A percentile compares a stretch with the other conserved stretches of the same genome.
phyloP scores from a whole-genome alignment of 2,797 vertebrate species.

The Otolemur crassicaudatus region DNA sequence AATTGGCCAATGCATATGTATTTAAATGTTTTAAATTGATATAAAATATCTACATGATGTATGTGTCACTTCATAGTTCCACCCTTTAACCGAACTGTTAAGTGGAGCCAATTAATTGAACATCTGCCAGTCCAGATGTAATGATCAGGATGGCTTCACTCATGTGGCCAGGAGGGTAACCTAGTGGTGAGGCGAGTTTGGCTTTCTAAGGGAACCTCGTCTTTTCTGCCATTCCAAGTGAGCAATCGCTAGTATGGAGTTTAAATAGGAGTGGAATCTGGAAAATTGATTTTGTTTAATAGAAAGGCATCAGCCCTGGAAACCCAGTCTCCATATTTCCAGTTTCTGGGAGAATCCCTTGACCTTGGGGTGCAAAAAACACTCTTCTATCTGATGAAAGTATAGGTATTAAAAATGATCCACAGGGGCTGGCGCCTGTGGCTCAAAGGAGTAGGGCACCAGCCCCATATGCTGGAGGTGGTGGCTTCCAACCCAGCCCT shows the following conservation, averaged over 20 bases:
- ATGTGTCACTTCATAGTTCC: not conserved
- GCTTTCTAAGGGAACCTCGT: not conserved
- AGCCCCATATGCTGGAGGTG: too few species aligned
- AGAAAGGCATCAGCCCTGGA: not conserved
- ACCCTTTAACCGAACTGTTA: not conserved
- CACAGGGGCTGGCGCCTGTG: not conserved
- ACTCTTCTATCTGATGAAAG: not conserved
- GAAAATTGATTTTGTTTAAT: conserved; percentile 26
- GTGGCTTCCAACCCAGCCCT: too few species aligned
- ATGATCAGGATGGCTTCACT: not conserved
- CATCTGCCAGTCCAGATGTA: not conserved
- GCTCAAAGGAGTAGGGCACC: too few species aligned
- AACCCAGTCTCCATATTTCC: not conserved
- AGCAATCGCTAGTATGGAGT: not conserved
- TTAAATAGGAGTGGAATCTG: not conserved
- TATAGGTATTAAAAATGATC: not conserved
- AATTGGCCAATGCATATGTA: not conserved
- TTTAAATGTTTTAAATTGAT: not conserved
- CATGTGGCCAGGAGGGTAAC: not conserved
- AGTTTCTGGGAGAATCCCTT: not conserved
- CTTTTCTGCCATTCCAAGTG: not conserved
- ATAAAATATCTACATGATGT: not conserved
- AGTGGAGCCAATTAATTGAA: not conserved
- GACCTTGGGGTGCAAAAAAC: not conserved
- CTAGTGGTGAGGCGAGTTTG: not conserved